These are phyloP conservation scores for Calvadosia cruxmelitensis DNA, from an alignment of 30 jellyfish, hydroid and myxozoan species.

Conservation along the genomic window DNA sequence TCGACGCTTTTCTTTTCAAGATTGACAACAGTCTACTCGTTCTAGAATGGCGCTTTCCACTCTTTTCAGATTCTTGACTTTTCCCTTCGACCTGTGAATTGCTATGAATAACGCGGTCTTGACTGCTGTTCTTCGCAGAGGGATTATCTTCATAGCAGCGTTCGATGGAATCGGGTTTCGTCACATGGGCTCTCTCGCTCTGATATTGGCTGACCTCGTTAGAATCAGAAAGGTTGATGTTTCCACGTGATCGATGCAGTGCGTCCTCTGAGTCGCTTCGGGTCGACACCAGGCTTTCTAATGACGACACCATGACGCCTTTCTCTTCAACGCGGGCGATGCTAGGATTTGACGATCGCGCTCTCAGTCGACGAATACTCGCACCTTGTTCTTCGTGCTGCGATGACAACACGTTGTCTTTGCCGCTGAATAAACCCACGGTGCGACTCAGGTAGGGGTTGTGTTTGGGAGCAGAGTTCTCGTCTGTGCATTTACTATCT, in stretches of 20 bases:
- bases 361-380: constrained; percentile 57
- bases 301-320: not conserved
- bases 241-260: not conserved
- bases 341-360: constrained; percentile 34
- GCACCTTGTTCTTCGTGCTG: constrained; percentile 35
- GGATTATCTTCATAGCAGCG: not conserved
- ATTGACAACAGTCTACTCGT: not conserved
- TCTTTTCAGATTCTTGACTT: no score
- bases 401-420: constrained; percentile 4
- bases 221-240: not conserved
- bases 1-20: not conserved
- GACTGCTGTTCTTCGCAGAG: no score
- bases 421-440: constrained; percentile 59
- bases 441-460: constrained; percentile 28
- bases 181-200: not conserved
- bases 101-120: no score
- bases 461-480: not conserved
- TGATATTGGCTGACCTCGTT: not conserved
- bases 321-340: constrained; percentile 9
- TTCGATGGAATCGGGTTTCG: not conserved
- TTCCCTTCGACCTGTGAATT: no score
- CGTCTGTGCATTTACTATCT: constrained; percentile 2
- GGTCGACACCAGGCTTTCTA: no score
- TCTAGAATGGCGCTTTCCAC: not conserved
- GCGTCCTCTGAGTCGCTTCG: not conserved